Base-by-base conservation (phyloP, 2,113 vertebrate species). In the Mystacornis crossleyi region DNA sequence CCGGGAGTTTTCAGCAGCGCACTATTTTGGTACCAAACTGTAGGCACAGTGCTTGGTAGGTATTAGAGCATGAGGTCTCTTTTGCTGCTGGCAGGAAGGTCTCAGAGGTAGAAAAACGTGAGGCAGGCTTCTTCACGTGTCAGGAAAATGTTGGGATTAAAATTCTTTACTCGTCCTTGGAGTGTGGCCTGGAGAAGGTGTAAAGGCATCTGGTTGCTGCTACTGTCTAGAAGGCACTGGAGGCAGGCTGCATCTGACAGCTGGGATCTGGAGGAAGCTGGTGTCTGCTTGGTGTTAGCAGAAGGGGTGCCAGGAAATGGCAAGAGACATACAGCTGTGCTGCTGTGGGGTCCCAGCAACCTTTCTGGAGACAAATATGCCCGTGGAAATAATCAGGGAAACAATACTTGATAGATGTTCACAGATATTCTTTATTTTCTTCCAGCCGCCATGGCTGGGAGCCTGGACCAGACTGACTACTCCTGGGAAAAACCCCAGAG, bases 91-190 rank as follows among this genome's bases (percentile, higher is more conserved):
- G 89, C 62, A 70, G 25, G 31, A 87, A 81, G 18, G 8, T 72
- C 34, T 64, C 21, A 38, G 60, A 19, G 15, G 47, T 17, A 75
- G 20, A 14, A n/a, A 80, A 86, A 60, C 6, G 11, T 0, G 0
- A 77, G 34, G 57, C 4, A 20, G 28, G 21, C 19, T 72, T 82
- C 51, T 72, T 51, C 48, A 53, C 9, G 5, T 18, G 19, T 58
- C 36, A 89, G 26, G 14, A 9, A 86, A 86, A 7, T 15, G 12
- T 3, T 25, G 3, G n/a, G 31, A 53, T 83, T 62, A 16, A 54
- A 91, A 50, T 14, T 82, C 34, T 64, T 71, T 34, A 40, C 19
- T 73, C 10, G 6, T 80, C 10, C 15, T 55, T 55, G 48, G 14
- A 66, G 19, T 16, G 8, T 45, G 53, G 47, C 25, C 86, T 53